phyloP scores from a whole-genome alignment of 2,113 vertebrate genomes.

The Numenius arquata region DNA sequence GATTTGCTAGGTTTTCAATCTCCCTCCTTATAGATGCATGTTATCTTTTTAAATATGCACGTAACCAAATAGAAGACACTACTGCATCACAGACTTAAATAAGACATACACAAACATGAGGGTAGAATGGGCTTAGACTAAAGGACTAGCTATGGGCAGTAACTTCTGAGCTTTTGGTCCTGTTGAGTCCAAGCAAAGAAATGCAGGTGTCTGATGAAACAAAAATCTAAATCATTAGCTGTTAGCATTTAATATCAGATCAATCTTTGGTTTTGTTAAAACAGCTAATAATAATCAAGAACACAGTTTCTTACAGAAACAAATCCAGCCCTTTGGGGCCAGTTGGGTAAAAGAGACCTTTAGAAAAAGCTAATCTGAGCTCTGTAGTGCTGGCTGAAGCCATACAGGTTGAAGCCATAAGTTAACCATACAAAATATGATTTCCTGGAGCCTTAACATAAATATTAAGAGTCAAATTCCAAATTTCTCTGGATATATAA shows the following conservation, averaged over 20 bases:
- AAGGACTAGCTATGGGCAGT: neutral
- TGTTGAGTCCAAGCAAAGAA: neutral
- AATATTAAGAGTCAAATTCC: neutral
- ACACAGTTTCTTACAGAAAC: neutral
- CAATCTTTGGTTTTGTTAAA: neutral
- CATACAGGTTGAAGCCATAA: neutral
- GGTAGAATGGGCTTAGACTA: neutral
- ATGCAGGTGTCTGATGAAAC: neutral
- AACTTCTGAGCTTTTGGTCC: neutral
- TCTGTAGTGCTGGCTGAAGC: neutral
- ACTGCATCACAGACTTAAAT: neutral
- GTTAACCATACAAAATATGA: neutral
- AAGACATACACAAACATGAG: accelerated
- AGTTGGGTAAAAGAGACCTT: neutral
- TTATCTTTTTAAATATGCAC: neutral
- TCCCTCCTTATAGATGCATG: neutral
- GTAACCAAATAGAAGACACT: neutral
- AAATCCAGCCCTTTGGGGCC: neutral
- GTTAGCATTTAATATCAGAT: neutral
- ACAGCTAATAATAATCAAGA: neutral
- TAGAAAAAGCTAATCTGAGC: neutral
- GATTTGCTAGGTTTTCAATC: neutral
- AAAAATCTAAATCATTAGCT: neutral
- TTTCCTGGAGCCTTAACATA: neutral
- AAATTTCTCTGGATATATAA: neutral